Conservation (phyloP, 2,888 invertebrate genomes). For the Hetaerina titia region DNA sequence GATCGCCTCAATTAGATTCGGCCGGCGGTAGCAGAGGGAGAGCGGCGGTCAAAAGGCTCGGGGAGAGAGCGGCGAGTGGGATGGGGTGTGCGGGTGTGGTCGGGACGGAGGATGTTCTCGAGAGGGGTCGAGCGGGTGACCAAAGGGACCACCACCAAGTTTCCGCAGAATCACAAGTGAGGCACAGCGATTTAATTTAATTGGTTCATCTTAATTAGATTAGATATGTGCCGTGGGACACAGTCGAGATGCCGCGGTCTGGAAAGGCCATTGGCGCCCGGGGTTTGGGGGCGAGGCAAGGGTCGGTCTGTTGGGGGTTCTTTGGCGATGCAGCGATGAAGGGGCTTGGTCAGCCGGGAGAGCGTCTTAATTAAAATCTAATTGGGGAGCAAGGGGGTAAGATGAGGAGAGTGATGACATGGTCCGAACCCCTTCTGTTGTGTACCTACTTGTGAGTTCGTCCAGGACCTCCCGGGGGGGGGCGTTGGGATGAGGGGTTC, state of each 20-base stretch:
- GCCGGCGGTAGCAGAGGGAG: slow-evolving; percentile 75
- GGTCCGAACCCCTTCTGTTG: slow-evolving; percentile 43
- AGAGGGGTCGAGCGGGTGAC: not conserved
- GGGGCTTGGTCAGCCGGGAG: slow-evolving; percentile 24
- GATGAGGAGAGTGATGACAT: slow-evolving; percentile 38
- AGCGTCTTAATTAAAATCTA: slow-evolving; percentile 62
- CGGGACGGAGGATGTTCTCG: not conserved
- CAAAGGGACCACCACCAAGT: slow-evolving; percentile 56
- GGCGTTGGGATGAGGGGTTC: not conserved
- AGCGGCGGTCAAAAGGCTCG: not conserved
- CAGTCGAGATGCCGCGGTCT: slow-evolving; percentile 15
- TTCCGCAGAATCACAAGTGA: slow-evolving; percentile 19
- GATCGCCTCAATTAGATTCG: slow-evolving; percentile 50
- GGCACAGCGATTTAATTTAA: slow-evolving; percentile 61
- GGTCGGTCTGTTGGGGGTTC: not conserved
- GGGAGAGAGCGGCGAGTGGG: not conserved
- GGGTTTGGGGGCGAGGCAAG: slow-evolving; percentile 21
- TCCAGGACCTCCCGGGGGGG: not conserved
- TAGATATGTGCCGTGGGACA: slow-evolving; percentile 57
- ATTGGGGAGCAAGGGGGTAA: slow-evolving; percentile 24
- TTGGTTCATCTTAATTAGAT: slow-evolving; percentile 68
- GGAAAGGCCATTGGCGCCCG: not conserved
- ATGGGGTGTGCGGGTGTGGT: slow-evolving; percentile 75
- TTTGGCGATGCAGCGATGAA: not conserved
- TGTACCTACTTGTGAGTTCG: slow-evolving; percentile 12